Evolutionary conservation across 2,113 vertebrate genomes (phyloP).

Genomic region (Notothenia rossii): DNA sequence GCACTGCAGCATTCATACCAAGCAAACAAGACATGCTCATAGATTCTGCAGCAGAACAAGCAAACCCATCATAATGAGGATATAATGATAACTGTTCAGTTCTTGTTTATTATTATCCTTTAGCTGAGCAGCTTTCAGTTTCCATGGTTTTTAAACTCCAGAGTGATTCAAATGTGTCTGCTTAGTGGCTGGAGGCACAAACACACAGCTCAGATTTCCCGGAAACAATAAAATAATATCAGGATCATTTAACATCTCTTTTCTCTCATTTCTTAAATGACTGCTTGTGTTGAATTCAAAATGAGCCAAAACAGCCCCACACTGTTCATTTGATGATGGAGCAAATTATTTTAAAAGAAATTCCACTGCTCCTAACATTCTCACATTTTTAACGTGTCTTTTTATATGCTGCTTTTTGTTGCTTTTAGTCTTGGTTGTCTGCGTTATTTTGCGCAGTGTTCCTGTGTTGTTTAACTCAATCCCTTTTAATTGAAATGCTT

Average conservation of each 20-base stretch:
- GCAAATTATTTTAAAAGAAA: background rate
- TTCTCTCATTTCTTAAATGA: background rate
- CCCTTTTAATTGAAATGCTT: conserved; percentile 22
- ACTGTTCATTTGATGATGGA: background rate
- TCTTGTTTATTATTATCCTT: too few species aligned
- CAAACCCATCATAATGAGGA: background rate
- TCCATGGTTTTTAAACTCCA: background rate
- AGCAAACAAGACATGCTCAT: background rate
- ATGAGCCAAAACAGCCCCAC: background rate
- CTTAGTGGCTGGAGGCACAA: background rate
- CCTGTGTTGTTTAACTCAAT: conserved; percentile 7
- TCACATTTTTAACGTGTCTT: background rate
- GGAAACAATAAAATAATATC: background rate
- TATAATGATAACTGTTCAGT: background rate
- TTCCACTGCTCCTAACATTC: background rate
- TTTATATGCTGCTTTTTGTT: background rate
- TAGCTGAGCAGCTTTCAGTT: background rate
- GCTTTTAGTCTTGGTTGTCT: background rate
- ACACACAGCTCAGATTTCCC: background rate
- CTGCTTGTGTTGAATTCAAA: background rate
- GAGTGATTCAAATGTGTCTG: background rate
- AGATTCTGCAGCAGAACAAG: background rate
- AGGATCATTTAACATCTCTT: background rate
- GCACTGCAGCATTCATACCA: background rate
- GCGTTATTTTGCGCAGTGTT: background rate